Evolutionary conservation across 2,113 vertebrate species (phyloP), one percentile per base, ranked within the genome.

Genomic region (Helogale parvula): DNA sequence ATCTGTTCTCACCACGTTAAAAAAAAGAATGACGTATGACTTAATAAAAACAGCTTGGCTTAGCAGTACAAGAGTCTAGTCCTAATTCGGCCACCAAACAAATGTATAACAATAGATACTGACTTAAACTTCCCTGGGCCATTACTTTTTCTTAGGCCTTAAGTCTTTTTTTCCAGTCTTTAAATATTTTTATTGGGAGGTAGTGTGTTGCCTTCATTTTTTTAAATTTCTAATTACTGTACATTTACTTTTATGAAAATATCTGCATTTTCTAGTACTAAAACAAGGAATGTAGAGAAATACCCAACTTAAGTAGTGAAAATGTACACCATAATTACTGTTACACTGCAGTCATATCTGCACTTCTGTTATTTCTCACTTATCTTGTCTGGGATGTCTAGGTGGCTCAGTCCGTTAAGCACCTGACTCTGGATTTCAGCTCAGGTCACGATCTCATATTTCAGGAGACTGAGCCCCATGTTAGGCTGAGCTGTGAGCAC

Each of bases 201-300:
- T 98, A 98, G 99, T 99, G 99, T 98, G 97, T 97, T 99, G 99
- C 99, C 99, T 99, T 99, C 99, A 97, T 97, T 98, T 98, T 98
- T 98, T 98, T 99, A 98, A 41, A 41, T 99, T 99, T 99, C 99
- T 99, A 99, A 99, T 99, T 99, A 99, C 99, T 99, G 99, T 99
- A 99, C 99, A 99, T 99, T 99, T 98, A 98, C 98, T 99, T 98
- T 98, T 98, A 98, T 99, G 99, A 99, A 99, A 99, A 99, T 99
- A 99, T 99, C 98, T 99, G 99, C 98, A 99, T 99, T 99, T 99
- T 99, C 99, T 99, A 99, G 99, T 99, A 99, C 99, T 99, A 99
- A 99, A 98, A 99, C 99, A 98, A 99, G 68, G 68, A 69, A 69
- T 4, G 68, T 16, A 66, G 13, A 66, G 13, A n/a, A 69, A 69